A percentile compares a stretch with the other conserved stretches of the same genome.
These are phyloP conservation scores for Dryomyza anilis DNA, from an alignment of 2,888 invertebrate species.

Conservation along the genomic window DNA sequence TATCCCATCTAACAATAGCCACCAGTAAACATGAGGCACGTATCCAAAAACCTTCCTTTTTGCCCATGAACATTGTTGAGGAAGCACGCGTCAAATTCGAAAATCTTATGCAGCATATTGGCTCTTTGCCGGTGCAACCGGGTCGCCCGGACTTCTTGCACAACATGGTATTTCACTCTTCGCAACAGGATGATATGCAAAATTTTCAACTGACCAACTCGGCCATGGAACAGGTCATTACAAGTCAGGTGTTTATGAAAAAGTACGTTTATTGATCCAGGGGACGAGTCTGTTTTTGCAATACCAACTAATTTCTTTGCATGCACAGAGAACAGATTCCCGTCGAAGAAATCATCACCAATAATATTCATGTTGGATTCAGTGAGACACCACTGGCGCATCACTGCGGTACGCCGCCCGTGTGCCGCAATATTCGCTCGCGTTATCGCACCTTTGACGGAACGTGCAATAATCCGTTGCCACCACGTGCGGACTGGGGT, in stretches of 20 bases:
- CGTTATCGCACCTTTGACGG: conserved; percentile 78
- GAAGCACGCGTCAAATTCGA: conserved; percentile 57
- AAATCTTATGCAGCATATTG: conserved; percentile 55
- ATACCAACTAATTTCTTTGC: background rate
- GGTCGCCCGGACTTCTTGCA: conserved; percentile 59
- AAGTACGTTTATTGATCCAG: conserved; percentile 47
- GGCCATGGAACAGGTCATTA: conserved; percentile 64
- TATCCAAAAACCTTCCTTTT: conserved; percentile 25
- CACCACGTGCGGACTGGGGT: conserved; percentile 67
- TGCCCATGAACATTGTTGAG: conserved; percentile 46
- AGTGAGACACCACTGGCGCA: conserved; percentile 48
- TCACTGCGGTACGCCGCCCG: conserved; percentile 56
- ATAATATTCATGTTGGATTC: conserved; percentile 56
- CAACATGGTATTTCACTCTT: conserved; percentile 55
- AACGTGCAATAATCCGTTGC: conserved; percentile 77
- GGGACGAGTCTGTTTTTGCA: too few species aligned
- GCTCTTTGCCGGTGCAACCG: conserved; percentile 52
- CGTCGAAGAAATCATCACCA: conserved; percentile 54
- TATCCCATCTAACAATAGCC: conserved; percentile 4
- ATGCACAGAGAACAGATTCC: conserved; percentile 50
- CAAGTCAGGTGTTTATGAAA: conserved; percentile 63
- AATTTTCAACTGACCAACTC: conserved; percentile 61
- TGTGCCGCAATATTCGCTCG: conserved; percentile 60
- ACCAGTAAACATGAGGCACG: background rate
- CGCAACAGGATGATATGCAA: conserved; percentile 55